A percentile compares a stretch with the other conserved stretches of the same genome.
phyloP scores from a whole-genome alignment of 2,888 invertebrate genomes.

The Hermodice carunculata region DNA sequence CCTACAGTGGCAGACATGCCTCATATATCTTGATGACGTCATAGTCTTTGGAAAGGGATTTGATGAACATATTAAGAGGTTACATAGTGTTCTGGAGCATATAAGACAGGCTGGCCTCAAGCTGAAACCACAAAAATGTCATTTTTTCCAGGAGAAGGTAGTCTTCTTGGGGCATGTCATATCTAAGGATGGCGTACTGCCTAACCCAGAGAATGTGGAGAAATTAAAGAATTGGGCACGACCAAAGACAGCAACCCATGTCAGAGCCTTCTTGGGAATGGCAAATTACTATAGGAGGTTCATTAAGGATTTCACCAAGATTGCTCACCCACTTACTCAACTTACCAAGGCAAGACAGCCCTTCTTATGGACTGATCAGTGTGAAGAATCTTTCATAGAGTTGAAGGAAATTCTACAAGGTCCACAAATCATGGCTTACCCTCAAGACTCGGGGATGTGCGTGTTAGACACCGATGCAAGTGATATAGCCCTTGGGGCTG shows the following conservation, averaged over 20 bases:
- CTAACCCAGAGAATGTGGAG: neutral
- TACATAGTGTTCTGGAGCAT: constrained; percentile 31
- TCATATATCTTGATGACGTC: constrained; percentile 37
- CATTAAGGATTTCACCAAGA: constrained; percentile 28
- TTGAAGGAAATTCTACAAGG: constrained; percentile 18
- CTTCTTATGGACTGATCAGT: neutral
- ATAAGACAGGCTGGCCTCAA: constrained; percentile 16
- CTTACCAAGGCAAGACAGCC: constrained; percentile 39
- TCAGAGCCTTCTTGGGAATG: constrained; percentile 39
- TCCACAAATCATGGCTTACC: constrained; percentile 24
- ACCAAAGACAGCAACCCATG: constrained; percentile 31
- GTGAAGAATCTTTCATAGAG: constrained; percentile 17
- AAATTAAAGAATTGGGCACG: constrained; percentile 27
- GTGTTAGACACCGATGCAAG: constrained; percentile 34
- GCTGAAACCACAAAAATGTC: constrained; percentile 30
- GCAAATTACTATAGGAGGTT: constrained; percentile 42
- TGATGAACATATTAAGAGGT: constrained; percentile 23
- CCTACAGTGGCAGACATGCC: neutral
- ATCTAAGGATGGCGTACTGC: neutral
- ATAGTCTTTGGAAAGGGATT: constrained; percentile 25
- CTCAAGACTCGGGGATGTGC: neutral
- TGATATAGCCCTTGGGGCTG: constrained; percentile 24
- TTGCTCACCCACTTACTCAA: constrained; percentile 33
- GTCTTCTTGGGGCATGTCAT: constrained; percentile 14
- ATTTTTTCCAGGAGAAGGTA: constrained; percentile 6